Evolutionary conservation across 1,140 invertebrate genomes (phyloP).

Genomic region (Pogonognathellus flavescens): DNA sequence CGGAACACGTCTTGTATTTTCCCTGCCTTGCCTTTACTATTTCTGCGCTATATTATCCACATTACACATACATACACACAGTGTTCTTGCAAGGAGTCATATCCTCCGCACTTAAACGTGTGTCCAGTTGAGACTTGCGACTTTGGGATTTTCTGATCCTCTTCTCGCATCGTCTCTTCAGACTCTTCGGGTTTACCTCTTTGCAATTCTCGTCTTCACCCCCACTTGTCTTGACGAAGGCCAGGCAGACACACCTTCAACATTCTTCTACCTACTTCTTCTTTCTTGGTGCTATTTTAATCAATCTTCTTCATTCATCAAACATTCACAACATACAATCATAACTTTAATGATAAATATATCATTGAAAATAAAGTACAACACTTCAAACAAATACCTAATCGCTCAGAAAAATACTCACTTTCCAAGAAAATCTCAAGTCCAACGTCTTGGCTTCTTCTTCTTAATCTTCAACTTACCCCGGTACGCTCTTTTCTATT

Average conservation of each 20-base stretch:
- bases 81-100: conserved; percentile 40
- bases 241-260: conserved; percentile 21
- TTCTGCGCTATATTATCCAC: conserved; percentile 25
- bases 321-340: conserved; percentile 7
- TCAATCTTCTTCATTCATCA: background rate
- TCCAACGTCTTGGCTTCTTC: background rate
- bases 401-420: conserved; percentile 20
- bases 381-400: background rate
- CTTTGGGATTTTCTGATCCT: conserved; percentile 15
- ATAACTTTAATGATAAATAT: no score
- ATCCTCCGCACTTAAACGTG: conserved; percentile 36
- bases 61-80: conserved; percentile 16
- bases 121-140: conserved; percentile 49
- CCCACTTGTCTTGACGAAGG: conserved; percentile 45
- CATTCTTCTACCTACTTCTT: background rate
- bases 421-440: conserved; percentile 20
- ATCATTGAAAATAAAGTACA: background rate
- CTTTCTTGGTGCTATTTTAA: conserved; percentile 31
- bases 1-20: conserved; percentile 13
- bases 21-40: conserved; percentile 28
- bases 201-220: conserved; percentile 20
- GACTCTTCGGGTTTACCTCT: conserved; percentile 36
- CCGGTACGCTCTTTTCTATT: conserved; percentile 41
- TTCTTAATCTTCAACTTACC: conserved; percentile 33
- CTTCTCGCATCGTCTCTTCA: background rate